Base-by-base conservation (phyloP, 2,797 vertebrate genomes). In the Sebastes itinus region DNA sequence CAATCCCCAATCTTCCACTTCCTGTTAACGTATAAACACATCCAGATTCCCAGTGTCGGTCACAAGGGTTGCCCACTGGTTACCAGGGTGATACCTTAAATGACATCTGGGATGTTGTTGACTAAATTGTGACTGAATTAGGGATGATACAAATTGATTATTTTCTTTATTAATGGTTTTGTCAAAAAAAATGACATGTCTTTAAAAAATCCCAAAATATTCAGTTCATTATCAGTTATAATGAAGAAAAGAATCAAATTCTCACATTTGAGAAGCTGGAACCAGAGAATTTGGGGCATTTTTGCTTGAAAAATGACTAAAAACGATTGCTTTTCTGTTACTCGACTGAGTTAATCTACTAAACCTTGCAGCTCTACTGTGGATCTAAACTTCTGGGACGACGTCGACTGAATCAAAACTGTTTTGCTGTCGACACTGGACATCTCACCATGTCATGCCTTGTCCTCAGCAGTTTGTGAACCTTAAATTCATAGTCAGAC, bases 1-100 rank as follows among this genome's bases (percentile, higher is more conserved):
- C 89, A 63, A 64, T 90, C 74, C 76, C 75, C 85, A 80, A 76
- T 90, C 83, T 86, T 77, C 87, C 63, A 84, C 87, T 92, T 94
- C 93, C 91, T 91, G 86, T 83, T 80, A 4, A 72, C 87, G 63
- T 77, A 32, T 92, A 93, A 94, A 91, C 88, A 73, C 89, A 89
- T 88, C 90, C 89, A 93, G 91, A 91, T 87, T 90, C 75, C 69
- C 75, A 55, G 65, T 23, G 78, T 72, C 16, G 46, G 52, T 85
- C 58, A 38, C 27, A 61, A 54, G 63, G 74, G 61, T 65, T 86
- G 73, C 75, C 52, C 18, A 16, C 77, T 77, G 72, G 88, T 92
- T 88, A 63, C 81, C 81, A 75, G 84, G 77, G 75, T 6, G 60
- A 87, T 80, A 18, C 46, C 64, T 72, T 61, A 71, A 69, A 72